These are phyloP conservation scores for Nymphalis polychloros DNA, from an alignment of 2,888 invertebrate species.

Conservation along the genomic window DNA sequence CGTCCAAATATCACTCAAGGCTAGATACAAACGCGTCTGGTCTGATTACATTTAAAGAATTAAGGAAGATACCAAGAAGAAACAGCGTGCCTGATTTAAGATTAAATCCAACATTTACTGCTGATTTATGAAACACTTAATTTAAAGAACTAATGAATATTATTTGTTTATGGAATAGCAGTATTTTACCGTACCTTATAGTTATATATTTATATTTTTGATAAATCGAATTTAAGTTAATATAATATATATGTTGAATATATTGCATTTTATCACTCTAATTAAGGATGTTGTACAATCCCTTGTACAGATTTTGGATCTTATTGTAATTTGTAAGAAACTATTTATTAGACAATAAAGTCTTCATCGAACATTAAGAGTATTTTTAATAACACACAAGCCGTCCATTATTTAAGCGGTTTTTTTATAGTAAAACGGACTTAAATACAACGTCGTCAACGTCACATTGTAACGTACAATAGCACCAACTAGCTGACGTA, in stretches of 20 bases:
- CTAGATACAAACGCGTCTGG: slow-evolving; percentile 71
- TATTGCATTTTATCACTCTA: slow-evolving; percentile 24
- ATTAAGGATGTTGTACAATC: slow-evolving; percentile 64
- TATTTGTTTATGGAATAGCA: slow-evolving; percentile 10
- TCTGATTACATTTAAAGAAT: slow-evolving; percentile 71
- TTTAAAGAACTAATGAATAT: background rate
- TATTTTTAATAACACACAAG: background rate
- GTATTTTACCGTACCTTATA: slow-evolving; percentile 38
- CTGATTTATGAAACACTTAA: slow-evolving; percentile 47
- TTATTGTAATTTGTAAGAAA: slow-evolving; percentile 60
- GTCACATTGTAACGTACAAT: too few species aligned
- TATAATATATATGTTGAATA: slow-evolving; percentile 30
- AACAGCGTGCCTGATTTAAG: slow-evolving; percentile 76
- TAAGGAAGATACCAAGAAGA: slow-evolving; percentile 63
- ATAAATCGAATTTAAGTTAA: slow-evolving; percentile 7
- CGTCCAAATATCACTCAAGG: slow-evolving; percentile 74
- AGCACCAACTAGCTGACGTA: too few species aligned
- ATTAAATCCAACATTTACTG: slow-evolving; percentile 67
- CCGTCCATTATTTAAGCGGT: too few species aligned
- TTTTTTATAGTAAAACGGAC: too few species aligned
- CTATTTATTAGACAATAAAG: slow-evolving; percentile 65
- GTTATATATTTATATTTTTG: slow-evolving; percentile 16
- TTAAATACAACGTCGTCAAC: too few species aligned
- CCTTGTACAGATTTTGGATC: slow-evolving; percentile 75
- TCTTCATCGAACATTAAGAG: slow-evolving; percentile 11